Evolutionary conservation across 2,113 vertebrate species (phyloP), one percentile per base, ranked within the genome.

Genomic region (Prunella himalayana): DNA sequence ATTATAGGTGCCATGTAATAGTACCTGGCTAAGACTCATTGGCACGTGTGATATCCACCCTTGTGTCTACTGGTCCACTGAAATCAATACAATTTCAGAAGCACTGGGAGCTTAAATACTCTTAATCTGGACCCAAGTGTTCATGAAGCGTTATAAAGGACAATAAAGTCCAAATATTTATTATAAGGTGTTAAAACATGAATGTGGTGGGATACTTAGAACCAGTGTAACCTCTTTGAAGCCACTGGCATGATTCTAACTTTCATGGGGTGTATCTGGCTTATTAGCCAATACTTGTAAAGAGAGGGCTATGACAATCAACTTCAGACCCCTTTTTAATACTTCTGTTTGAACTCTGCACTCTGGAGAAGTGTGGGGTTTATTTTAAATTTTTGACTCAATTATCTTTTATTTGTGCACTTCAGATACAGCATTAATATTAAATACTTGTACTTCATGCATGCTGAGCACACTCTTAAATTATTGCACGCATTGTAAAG

Each of bases 121-220:
- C 59, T 61, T 66, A 70, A 39, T 78, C 15, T 81, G 19, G 6
- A 66, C 25, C 31, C 41, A 50, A 54, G 13, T 41, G 13, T 85
- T n/a, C 9, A 20, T 39, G 18, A 0, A 0, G 18, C 0, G 0
- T 79, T 89, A 64, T 13, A 21, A 87, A 88, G 45, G 37, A 63
- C 6, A 85, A 54, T 39, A 21, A 57, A 66, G 20, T 70, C 21
- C 27, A 86, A 57, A 44, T 49, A 42, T 42, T 76, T 71, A 41
- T 91, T 27, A 47, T 47, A 42, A 66, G 11, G 2, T 85, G 15
- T 54, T 37, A 82, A 60, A 79, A 57, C 10, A 33, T 35, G 13
- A 65, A 45, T 65, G 22, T 5, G 64, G 2, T 42, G 39, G 30
- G 27, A 23, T 57, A 41, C 27, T 57, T 61, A 54, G 66, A 72